Percentiles rank a stretch among this genome's conserved stretches.
These are phyloP conservation scores for Lochmaea capreae DNA, from an alignment of 2,888 invertebrate genomes.

Conservation along the genomic window DNA sequence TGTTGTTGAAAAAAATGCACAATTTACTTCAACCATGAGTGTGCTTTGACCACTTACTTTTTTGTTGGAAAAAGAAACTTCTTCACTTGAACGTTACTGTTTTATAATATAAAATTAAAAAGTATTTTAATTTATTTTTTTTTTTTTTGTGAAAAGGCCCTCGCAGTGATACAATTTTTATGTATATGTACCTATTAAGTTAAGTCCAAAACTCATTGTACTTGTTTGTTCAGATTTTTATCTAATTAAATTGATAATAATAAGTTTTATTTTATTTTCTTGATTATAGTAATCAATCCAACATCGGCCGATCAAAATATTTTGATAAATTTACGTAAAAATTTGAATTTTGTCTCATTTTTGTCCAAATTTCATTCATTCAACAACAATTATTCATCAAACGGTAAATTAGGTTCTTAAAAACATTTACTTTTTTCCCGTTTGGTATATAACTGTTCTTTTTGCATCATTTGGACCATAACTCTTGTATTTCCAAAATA, in stretches of 20 bases:
- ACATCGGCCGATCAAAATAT: constrained; percentile 11
- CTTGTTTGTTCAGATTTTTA: constrained; percentile 59
- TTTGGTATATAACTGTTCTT: not conserved
- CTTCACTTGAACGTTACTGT: not conserved
- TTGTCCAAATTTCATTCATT: not conserved
- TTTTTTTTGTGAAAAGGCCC: constrained; percentile 47
- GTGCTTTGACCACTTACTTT: constrained; percentile 17
- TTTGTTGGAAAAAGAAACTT: not conserved
- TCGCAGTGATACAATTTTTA: constrained; percentile 60
- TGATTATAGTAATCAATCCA: constrained; percentile 1
- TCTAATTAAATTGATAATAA: constrained; percentile 39
- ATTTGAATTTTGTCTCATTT: constrained; percentile 6
- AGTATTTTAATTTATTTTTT: constrained; percentile 44
- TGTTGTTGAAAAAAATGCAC: too few species aligned
- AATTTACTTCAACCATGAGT: not conserved
- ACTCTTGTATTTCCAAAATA: not conserved
- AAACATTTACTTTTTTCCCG: not conserved
- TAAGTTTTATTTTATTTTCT: constrained; percentile 20
- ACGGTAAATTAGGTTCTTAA: too few species aligned
- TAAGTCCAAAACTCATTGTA: constrained; percentile 59
- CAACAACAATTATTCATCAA: too few species aligned
- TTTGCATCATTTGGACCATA: not conserved
- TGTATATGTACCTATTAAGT: constrained; percentile 49
- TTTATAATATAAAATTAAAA: constrained; percentile 21
- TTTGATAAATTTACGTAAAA: constrained; percentile 35